Evolutionary conservation across 1,140 invertebrate genomes (phyloP), one percentile per base, ranked within the genome.

Genomic region (Cyphomyrmex costatus): DNA sequence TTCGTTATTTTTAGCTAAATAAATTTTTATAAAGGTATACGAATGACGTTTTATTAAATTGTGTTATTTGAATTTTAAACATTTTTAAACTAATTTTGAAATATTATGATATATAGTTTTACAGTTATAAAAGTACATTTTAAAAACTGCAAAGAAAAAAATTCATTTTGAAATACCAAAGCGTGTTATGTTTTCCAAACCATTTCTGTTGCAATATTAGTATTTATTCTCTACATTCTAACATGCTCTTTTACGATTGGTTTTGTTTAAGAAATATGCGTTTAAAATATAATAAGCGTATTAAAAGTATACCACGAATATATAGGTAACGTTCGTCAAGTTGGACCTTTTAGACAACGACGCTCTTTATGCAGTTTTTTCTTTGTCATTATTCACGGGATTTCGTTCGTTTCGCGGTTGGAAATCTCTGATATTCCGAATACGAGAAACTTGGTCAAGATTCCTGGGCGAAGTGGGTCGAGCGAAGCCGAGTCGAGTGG

Each of bases 391-490:
- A 49, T 58, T 49, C 61, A 21, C 53, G 36, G 79, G 74, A 27
- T 30, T 49, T 60, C 53, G 68, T 83, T 46, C 61, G 19, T 46
- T 33, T 4, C 19, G 68, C 68, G 19, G 46, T 33, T 66, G 60
- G 74, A 76, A 66, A 6, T 56, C 56, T 24, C 27, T 42, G 16
- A 56, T 66, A 87, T 58, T 65, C 51, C 70, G 49, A 16, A 68
- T 49, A 21, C 36, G 53, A 76, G 83, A 76, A 88, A 86, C 77
- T 89, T 89, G 80, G 86, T 89, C 70, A 60, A 86, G 85, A 86
- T 86, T 46, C 63, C 24, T 16, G 19, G 6, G 21, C 68, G 30
- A 89, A 89, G 84, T 89, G 30, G 88, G 85, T 89, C 88, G 88
- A 36, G 65, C 12, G 8, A 14, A 65, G 33, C 33, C 51, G 21